Percentiles rank a stretch among this genome's conserved stretches.
Evolutionary conservation across 2,113 vertebrate genomes (phyloP).

Genomic region (Alosa alosa): DNA sequence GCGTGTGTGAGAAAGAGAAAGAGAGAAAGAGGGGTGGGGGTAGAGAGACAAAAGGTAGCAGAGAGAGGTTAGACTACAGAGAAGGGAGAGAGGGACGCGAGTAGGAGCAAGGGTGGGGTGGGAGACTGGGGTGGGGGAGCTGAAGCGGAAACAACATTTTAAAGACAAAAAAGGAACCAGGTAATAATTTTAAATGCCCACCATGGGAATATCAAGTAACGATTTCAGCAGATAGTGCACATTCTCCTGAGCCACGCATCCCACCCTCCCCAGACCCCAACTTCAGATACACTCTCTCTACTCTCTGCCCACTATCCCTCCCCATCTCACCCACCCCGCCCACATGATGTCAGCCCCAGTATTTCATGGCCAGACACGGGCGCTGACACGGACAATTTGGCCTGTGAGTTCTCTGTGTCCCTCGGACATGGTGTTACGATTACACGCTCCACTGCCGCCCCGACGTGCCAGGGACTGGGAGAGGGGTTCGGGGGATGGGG

Average conservation of each 20-base stretch:
- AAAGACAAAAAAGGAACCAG: slow-evolving; percentile 70
- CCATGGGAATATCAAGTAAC: slow-evolving; percentile 73
- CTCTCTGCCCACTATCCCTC: slow-evolving; percentile 38
- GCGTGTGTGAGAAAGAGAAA: too few species aligned
- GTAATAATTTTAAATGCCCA: slow-evolving; percentile 82
- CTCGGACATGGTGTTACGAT: slow-evolving; percentile 84
- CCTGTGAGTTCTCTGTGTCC: slow-evolving; percentile 81
- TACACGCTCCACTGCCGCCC: slow-evolving; percentile 76
- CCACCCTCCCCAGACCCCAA: slow-evolving; percentile 42
- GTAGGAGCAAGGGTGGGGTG: not conserved
- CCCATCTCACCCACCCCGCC: slow-evolving; percentile 33
- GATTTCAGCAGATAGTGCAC: slow-evolving; percentile 77
- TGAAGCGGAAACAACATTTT: slow-evolving; percentile 73
- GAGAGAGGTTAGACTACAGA: not conserved
- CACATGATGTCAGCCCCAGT: slow-evolving; percentile 74
- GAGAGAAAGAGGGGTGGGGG: not conserved
- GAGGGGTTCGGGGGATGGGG: slow-evolving; percentile 21
- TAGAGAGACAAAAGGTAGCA: too few species aligned
- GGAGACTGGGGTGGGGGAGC: not conserved
- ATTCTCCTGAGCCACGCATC: slow-evolving; percentile 63
- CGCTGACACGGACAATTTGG: slow-evolving; percentile 91
- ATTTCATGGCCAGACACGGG: slow-evolving; percentile 80
- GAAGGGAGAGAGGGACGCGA: not conserved
- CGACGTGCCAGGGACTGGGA: slow-evolving; percentile 73
- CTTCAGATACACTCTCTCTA: slow-evolving; percentile 31